Evolutionary conservation across 1,140 invertebrate species (phyloP).

Genomic region (Plectrocnemia conspersa): DNA sequence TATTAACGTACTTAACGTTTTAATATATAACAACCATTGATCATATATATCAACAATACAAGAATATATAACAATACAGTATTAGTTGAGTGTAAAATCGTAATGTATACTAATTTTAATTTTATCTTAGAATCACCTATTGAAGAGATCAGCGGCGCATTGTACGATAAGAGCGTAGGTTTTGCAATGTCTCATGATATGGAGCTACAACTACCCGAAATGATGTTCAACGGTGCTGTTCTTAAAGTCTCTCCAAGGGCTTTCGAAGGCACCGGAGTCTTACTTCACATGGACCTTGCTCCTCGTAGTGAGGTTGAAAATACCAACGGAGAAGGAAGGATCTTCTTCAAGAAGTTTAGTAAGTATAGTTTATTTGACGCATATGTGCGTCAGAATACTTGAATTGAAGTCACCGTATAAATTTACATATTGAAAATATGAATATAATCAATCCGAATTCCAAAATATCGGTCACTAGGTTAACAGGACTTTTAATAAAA

Average conservation of each 20-base stretch:
- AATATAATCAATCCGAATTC: too few relatives aligned
- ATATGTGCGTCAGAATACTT: too few relatives aligned
- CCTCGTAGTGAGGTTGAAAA: conserved; percentile 43
- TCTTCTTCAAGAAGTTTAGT: conserved; percentile 72
- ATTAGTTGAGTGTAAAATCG: neutral
- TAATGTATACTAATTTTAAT: neutral
- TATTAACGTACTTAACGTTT: too few relatives aligned
- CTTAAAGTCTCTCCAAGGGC: conserved; percentile 66
- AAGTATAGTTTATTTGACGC: too few relatives aligned
- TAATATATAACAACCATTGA: too few relatives aligned
- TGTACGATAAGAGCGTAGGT: conserved; percentile 62
- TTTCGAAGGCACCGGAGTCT: conserved; percentile 64
- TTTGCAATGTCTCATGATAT: conserved; percentile 74
- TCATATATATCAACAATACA: too few relatives aligned
- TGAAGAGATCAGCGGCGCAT: conserved; percentile 65
- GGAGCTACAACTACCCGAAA: conserved; percentile 62
- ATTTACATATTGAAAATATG: too few relatives aligned
- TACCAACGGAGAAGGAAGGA: conserved; percentile 51
- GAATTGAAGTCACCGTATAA: too few relatives aligned
- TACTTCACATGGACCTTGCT: conserved; percentile 66
- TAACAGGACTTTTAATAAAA: too few relatives aligned
- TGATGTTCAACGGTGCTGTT: conserved; percentile 64
- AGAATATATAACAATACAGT: neutral
- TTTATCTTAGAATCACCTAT: conserved; percentile 51
- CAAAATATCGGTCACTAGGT: too few relatives aligned